Base-by-base conservation (phyloP, 2,113 vertebrate genomes). In the Holacanthus passer region DNA sequence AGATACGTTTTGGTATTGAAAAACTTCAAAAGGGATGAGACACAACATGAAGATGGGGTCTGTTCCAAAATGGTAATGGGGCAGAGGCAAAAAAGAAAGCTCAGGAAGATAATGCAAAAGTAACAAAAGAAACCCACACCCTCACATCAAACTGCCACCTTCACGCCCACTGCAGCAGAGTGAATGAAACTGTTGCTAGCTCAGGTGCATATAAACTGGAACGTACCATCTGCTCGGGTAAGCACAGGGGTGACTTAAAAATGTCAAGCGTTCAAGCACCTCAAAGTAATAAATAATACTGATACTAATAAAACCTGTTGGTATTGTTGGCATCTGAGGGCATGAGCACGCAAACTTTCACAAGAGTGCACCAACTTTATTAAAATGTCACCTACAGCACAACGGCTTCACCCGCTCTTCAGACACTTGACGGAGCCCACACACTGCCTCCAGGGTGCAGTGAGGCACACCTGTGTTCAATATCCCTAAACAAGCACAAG, bases 141-240 rank as follows among this genome's bases (percentile, higher is more conserved):
- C 37, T 53, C 24, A 19, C 9, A 27, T 7, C 20, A 35, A 35
- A 68, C 29, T 29, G 4, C 24, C 45, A 53, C 5, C 9, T 20
- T 31, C 16, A 10, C 3, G 27, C 16, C 31, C 8, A 48, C 27
- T 6, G 7, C 35, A 63, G 9, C 43, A 35, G 3, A 70, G 7
- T 43, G 43, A 67, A 55, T 45, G 11, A 9, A 37, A 27, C 20
- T 47, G 52, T 4, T 17, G 7, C 62, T 37, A 19, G 5, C 41
- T 55, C 31, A 1, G 8, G 55, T 14, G 22, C 5, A 69, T 50
- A 56, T 79, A 47, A 69, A 29, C 11, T 24, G 48, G 62, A 67
- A 56, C 2, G 3, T 73, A 68, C 73, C 78, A 81, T 39, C 62
- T 43, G 20, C 6, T 63, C 68, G 73, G 68, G 74, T 78, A 45